These are phyloP conservation scores for Trochalopteron elliotii DNA, from an alignment of 2,113 vertebrate genomes.

Conservation along the genomic window DNA sequence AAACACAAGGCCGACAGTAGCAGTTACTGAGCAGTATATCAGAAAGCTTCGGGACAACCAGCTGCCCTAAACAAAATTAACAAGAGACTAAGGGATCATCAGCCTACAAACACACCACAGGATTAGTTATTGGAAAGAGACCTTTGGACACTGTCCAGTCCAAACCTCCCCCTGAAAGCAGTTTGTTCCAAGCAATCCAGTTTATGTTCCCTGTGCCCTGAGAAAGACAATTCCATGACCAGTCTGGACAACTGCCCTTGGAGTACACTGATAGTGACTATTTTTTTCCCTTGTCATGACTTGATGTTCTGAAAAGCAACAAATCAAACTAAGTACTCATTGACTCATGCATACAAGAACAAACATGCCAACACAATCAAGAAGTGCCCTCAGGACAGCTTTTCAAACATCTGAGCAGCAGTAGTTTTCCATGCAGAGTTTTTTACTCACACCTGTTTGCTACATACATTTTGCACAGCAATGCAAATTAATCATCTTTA, in stretches of 20 bases:
- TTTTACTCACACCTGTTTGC: neutral
- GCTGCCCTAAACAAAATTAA: neutral
- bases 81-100: neutral
- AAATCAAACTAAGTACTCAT: neutral
- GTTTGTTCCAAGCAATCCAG: neutral
- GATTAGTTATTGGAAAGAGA: neutral
- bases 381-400: neutral
- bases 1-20: neutral
- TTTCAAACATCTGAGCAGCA: neutral
- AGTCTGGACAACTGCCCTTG: neutral
- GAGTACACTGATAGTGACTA: neutral
- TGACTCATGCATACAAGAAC: neutral
- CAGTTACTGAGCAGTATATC: neutral
- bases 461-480: neutral
- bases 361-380: neutral
- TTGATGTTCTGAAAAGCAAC: neutral
- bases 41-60: neutral
- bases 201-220: rapidly evolving
- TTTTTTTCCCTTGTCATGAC: neutral
- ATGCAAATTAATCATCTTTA: neutral
- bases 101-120: neutral
- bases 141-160: neutral
- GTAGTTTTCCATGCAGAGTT: neutral
- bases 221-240: neutral
- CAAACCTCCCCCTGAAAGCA: neutral